A percentile compares a stretch with the other conserved stretches of the same genome.
Conservation (phyloP, 1,140 invertebrate species). For the Coenobita brevimanus region DNA sequence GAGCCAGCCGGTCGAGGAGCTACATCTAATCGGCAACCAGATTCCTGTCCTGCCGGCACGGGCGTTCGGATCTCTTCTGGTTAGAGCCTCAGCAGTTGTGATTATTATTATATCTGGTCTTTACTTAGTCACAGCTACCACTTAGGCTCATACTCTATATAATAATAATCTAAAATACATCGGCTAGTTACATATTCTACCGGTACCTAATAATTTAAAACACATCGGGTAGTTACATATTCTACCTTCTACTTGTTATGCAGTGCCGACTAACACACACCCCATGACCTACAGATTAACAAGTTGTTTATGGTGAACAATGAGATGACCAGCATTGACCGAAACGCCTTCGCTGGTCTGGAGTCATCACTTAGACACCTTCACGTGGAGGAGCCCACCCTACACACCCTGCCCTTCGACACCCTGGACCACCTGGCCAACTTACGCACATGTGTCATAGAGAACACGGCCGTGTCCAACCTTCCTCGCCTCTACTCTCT, state of each 20-base stretch:
- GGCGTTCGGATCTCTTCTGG: slow-evolving; percentile 66
- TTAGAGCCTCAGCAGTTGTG: background rate
- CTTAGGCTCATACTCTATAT: too few species aligned
- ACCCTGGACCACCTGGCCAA: slow-evolving; percentile 67
- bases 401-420: slow-evolving; percentile 66
- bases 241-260: too few species aligned
- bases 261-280: background rate
- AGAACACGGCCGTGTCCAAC: slow-evolving; percentile 66
- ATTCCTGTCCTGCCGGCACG: slow-evolving; percentile 48
- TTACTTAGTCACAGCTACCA: too few species aligned
- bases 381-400: slow-evolving; percentile 60
- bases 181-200: too few species aligned
- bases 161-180: too few species aligned
- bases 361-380: slow-evolving; percentile 67
- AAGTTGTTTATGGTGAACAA: slow-evolving; percentile 66
- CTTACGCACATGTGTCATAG: slow-evolving; percentile 65
- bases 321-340: slow-evolving; percentile 52
- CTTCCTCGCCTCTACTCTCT: slow-evolving; percentile 68
- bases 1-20: slow-evolving; percentile 26
- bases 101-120: background rate
- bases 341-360: slow-evolving; percentile 69
- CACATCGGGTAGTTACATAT: too few species aligned
- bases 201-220: too few species aligned
- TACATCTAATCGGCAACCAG: slow-evolving; percentile 51
- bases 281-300: slow-evolving; percentile 48